Conservation (phyloP, 1,140 invertebrate species). For the Sinonovacula constricta region DNA sequence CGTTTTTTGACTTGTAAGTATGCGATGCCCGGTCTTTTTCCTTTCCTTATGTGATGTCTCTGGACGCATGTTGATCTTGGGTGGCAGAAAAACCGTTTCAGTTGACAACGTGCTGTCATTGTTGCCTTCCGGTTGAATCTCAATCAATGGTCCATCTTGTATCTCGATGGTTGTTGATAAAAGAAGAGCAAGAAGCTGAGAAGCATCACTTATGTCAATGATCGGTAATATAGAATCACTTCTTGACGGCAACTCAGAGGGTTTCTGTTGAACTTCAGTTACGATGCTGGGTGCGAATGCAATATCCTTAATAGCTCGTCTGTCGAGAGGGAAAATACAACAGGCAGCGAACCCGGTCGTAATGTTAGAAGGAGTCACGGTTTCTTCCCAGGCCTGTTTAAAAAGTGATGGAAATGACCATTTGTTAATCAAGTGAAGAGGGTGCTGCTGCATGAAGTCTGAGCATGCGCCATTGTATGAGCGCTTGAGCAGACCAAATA, state of each 20-base stretch:
- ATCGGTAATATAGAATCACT: not conserved
- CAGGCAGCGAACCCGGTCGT: constrained; percentile 14
- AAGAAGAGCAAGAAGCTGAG: not conserved
- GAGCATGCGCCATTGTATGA: constrained; percentile 47
- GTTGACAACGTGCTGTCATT: too few species aligned
- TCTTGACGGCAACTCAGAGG: not conserved
- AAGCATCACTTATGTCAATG: constrained; percentile 10
- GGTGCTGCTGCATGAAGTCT: constrained; percentile 32
- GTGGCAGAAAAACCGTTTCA: not conserved
- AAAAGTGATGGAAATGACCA: constrained; percentile 45
- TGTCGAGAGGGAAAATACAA: constrained; percentile 38
- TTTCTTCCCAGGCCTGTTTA: constrained; percentile 26
- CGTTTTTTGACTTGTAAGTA: constrained; percentile 7
- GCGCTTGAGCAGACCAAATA: constrained; percentile 53
- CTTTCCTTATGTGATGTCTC: not conserved
- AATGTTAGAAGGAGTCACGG: constrained; percentile 28
- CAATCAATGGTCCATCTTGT: not conserved
- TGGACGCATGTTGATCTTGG: not conserved
- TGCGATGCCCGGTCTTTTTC: not conserved
- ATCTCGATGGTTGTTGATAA: not conserved
- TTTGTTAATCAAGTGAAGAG: constrained; percentile 49
- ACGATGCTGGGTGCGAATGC: constrained; percentile 3
- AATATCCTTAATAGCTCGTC: not conserved
- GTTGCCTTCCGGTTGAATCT: not conserved
- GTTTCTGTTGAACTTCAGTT: not conserved